phyloP scores from a whole-genome alignment of 2,113 vertebrate species.

The Cygnus buccinator region DNA sequence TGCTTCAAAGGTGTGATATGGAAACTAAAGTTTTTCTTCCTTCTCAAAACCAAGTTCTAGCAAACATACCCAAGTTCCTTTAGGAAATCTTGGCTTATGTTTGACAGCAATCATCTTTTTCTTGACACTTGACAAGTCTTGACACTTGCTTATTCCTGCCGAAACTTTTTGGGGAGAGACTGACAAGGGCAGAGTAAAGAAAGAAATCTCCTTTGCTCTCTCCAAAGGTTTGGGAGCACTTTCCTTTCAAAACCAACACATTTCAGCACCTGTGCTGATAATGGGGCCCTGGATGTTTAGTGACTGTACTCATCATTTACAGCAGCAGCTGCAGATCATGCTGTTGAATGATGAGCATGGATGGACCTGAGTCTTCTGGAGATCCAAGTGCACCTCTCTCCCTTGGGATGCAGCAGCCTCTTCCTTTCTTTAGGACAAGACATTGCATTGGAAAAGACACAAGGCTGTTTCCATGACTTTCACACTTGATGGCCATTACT shows the following conservation, averaged over 20 bases:
- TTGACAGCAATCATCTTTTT: background rate
- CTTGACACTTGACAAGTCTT: background rate
- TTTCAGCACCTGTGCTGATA: background rate
- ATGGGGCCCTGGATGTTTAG: background rate
- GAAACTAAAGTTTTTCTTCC: background rate
- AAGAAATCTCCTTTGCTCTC: background rate
- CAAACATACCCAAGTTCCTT: background rate
- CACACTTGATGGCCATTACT: rapidly evolving
- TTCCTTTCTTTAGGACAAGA: background rate
- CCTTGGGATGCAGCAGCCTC: background rate
- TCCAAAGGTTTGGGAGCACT: background rate
- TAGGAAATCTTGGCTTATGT: background rate
- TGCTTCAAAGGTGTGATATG: background rate
- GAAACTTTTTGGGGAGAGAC: background rate
- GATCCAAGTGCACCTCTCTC: background rate
- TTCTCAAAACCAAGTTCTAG: background rate
- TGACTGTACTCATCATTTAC: background rate
- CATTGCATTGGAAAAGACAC: background rate
- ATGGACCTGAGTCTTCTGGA: background rate
- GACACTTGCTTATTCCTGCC: background rate
- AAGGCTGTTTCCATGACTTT: background rate
- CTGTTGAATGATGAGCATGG: background rate
- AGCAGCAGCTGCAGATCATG: background rate
- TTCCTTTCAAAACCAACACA: background rate
- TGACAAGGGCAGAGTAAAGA: background rate